Evolutionary conservation across 2,888 invertebrate genomes (phyloP), one percentile per base, ranked within the genome.

Genomic region (Campoletis raptor): DNA sequence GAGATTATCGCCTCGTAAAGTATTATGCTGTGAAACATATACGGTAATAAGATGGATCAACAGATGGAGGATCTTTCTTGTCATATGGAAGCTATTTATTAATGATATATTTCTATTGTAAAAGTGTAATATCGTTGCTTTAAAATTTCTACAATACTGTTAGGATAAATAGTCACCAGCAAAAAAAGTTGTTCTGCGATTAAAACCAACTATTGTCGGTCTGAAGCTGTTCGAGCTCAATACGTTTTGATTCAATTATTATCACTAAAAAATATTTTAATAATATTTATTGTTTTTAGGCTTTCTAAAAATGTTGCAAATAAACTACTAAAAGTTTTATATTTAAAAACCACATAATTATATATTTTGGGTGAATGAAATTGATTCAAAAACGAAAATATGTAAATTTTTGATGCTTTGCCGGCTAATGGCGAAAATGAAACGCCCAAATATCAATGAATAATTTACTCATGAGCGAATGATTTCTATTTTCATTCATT

Each of bases 401-500:
- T 40, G 12, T 1, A 6, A 40, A 21, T 37, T 42, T 42, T 30
- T 24, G 42, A n/a, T 40, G 12, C 9, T 18, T 30, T 15, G 12
- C 7, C 57, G 24, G n/a, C 8, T 61, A 18, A 24, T 30, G 42
- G 15, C 10, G 15, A 21, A 40, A 54, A 54, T 37, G 30, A 54
- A 78, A 54, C 6, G 18, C 54, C 4, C 4, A 69, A 42, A 18
- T 10, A 52, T 18, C 57, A 2, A 40, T 30, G 8, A 67, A 40
- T 42, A 57, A 40, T 48, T 30, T 42, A n/a, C 42, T 72, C 45
- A 61, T 73, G 18, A 54, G 40, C 30, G 64, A 36, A 2, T 72
- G 7, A 72, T 72, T 72, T 66, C 48, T 64, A 81, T 73, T 42
- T 66, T 15, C 76, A 21, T 66, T 40, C 45, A 66, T 78, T 30